Conservation (phyloP, 2,888 invertebrate species). For the Sarcophaga subvicina region DNA sequence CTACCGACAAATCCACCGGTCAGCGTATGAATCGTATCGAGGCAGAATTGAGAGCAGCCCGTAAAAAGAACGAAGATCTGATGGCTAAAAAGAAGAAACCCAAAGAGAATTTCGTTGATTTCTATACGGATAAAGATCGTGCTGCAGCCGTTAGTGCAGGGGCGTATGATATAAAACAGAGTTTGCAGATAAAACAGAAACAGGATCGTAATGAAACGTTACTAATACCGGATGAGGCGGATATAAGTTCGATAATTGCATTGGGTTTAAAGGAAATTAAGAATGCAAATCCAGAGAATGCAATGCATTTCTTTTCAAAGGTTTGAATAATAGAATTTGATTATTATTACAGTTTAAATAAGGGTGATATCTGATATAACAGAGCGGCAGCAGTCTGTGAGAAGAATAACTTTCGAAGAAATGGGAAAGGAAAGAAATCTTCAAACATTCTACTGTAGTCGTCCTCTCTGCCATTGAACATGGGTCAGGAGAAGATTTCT, state of each 20-base stretch:
- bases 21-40: constrained; percentile 76
- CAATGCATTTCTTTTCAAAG: constrained; percentile 91
- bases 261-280: constrained; percentile 90
- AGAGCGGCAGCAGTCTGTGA: no score
- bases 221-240: constrained; percentile 90
- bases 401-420: no score
- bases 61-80: constrained; percentile 76
- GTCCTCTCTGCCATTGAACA: no score
- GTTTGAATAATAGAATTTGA: constrained; percentile 76
- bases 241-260: constrained; percentile 89
- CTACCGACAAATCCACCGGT: constrained; percentile 53
- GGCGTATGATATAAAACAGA: constrained; percentile 93
- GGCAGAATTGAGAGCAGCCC: constrained; percentile 74
- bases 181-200: constrained; percentile 89
- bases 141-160: constrained; percentile 92
- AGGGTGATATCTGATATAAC: no score
- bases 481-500: no score
- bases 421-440: no score
- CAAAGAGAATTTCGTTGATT: constrained; percentile 85
- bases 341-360: no score
- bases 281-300: constrained; percentile 88
- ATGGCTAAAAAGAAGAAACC: constrained; percentile 78
- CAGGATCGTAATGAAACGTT: constrained; percentile 88
- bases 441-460: no score
- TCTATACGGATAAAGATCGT: constrained; percentile 95